Conservation (phyloP, 1,140 invertebrate species). For the Sesamia nonagrioides region DNA sequence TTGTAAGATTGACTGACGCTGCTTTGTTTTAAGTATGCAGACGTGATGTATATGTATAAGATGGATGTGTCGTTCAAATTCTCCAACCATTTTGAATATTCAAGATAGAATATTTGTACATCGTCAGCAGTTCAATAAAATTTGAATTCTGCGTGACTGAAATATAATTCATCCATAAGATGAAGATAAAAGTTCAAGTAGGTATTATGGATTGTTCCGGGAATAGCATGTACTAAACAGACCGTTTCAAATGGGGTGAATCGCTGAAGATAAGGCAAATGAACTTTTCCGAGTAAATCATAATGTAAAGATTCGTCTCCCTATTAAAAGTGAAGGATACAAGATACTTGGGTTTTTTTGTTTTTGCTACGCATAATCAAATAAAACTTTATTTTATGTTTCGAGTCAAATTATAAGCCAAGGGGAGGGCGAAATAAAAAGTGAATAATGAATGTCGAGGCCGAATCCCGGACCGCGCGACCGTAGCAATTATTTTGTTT, state of each 20-base stretch:
- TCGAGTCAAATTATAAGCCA: slow-evolving; percentile 86
- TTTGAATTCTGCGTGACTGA: slow-evolving; percentile 46
- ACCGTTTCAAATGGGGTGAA: slow-evolving; percentile 31
- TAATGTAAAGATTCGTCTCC: slow-evolving; percentile 65
- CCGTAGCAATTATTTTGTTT: slow-evolving; percentile 87
- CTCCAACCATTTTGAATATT: slow-evolving; percentile 26
- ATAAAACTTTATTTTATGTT: slow-evolving; percentile 87
- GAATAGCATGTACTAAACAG: slow-evolving; percentile 29
- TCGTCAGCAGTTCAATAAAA: slow-evolving; percentile 40
- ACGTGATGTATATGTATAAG: slow-evolving; percentile 51
- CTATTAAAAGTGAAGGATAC: slow-evolving; percentile 75
- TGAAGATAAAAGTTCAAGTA: slow-evolving; percentile 34
- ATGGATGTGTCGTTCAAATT: slow-evolving; percentile 39
- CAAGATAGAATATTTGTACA: slow-evolving; percentile 36
- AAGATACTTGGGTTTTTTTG: slow-evolving; percentile 73
- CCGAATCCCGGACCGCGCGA: slow-evolving; percentile 82
- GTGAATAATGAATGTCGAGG: slow-evolving; percentile 86
- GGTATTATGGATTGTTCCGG: slow-evolving; percentile 17
- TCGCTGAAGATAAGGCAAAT: slow-evolving; percentile 55
- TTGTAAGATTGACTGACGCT: slow-evolving; percentile 79
- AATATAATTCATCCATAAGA: slow-evolving; percentile 18
- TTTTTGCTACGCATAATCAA: slow-evolving; percentile 82
- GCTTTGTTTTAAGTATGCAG: slow-evolving; percentile 76
- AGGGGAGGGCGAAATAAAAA: slow-evolving; percentile 85
- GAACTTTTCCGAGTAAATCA: slow-evolving; percentile 60